Evolutionary conservation across 2,888 invertebrate species (phyloP).

Genomic region (Mystacides longicornis): DNA sequence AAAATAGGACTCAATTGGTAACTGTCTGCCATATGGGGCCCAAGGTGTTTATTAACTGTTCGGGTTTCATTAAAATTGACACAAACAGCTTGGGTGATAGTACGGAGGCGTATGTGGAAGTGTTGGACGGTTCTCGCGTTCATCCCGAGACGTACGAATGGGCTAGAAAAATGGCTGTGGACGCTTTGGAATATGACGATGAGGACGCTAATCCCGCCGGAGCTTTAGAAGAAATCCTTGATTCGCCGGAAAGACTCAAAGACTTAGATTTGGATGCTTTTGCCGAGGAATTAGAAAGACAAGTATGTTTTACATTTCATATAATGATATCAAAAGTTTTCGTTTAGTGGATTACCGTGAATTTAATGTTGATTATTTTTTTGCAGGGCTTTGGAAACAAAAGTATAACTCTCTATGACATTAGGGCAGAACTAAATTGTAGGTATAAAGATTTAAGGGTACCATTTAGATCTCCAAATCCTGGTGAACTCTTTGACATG

Average conservation of each 20-base stretch:
- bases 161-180: constrained; percentile 99
- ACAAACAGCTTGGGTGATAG: constrained; percentile 88
- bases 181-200: constrained; percentile 96
- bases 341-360: background rate
- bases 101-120: constrained; percentile 92
- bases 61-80: constrained; percentile 98
- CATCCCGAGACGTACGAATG: constrained; percentile 99
- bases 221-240: constrained; percentile 94
- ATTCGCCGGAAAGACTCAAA: constrained; percentile 87
- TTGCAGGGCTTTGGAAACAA: constrained; percentile 74
- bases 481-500: constrained; percentile 89
- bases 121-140: constrained; percentile 93
- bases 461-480: constrained; percentile 67
- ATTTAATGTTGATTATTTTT: constrained; percentile 17
- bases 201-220: constrained; percentile 95
- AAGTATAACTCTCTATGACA: constrained; percentile 93
- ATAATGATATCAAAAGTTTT: background rate
- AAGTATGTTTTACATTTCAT: constrained; percentile 10
- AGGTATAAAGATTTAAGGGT: constrained; percentile 86
- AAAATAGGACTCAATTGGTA: constrained; percentile 92
- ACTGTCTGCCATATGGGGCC: constrained; percentile 96
- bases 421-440: constrained; percentile 89
- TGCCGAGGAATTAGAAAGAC: constrained; percentile 92
- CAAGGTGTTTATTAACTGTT: constrained; percentile 97
- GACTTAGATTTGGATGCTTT: constrained; percentile 98